Base-by-base conservation (phyloP, 2,797 vertebrate genomes). In the Cuculus canorus region DNA sequence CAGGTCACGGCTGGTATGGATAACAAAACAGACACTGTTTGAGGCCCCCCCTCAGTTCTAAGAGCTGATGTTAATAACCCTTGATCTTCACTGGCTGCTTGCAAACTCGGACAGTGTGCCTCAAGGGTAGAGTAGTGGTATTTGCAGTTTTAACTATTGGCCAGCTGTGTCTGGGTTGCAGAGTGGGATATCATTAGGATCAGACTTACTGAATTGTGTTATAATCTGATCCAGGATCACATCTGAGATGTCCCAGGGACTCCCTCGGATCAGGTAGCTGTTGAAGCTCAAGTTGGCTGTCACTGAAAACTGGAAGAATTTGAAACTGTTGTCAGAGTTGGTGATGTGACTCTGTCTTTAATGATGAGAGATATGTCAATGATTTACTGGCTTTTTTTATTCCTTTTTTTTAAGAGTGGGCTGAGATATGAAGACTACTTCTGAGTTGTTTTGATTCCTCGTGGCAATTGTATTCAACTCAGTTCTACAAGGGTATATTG, bases 21-120 rank as follows among this genome's bases (percentile, higher is more conserved):
- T 92, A 93, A 93, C n/a, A 71, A 79, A 86, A 33, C 54, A 92
- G 73, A 59, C 68, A 57, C 24, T 79, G 64, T 84, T 90, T 48
- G 35, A 71, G 41, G n/a, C n/a, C n/a, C n/a, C 64, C 32, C 45
- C 48, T 64, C 41, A 19, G 71, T 68, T 91, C 61, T 87, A 70
- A 93, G 48, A 84, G 28, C 19, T 0, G 0, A 33, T 84, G 63
- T 95, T 95, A 90, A 73, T 88, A 78, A 80, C 91, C 90, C 90
- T 94, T 92, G 82, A 80, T 95, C 92, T 93, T 56, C 6, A 16
- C 54, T 80, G 75, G 14, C 47, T 86, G 39, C 59, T 68, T 90
- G 35, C 35, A 81, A 71, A 89, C 61, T 76, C 89, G 65, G 65
- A 72, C 68, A 53, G 28, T 47, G 41, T 83, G 53, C 30, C 91